Evolutionary conservation across 2,888 invertebrate species (phyloP), one percentile per base, ranked within the genome.

Genomic region (Charanyca ferruginea): DNA sequence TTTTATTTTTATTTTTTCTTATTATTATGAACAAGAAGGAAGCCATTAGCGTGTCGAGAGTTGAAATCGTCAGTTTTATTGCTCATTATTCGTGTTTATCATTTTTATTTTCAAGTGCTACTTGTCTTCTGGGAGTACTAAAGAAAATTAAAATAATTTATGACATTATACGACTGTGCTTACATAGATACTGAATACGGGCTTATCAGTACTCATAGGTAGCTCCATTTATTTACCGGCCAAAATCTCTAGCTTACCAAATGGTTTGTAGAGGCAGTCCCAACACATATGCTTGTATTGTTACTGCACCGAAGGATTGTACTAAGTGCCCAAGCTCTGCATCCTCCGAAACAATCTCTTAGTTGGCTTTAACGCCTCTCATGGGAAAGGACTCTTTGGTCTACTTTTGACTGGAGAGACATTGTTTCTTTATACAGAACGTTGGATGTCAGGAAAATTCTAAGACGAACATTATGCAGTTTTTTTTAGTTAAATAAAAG

Each of bases 71-170:
- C 80, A 79, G 76, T 76, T 77, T 80, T 80, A 84, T 83, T 81
- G 73, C 80, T 85, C 81, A 83, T 85, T 84, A 83, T 84, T 79
- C 75, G 62, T 81, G 72, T 81, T 73, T 78, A 77, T 81, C 76
- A 72, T 76, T 72, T 73, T 61, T 71, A 74, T 73, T 72, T 66
- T 60, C 58, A 74, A 73, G 70, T 65, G 72, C 54, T 59, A 32
- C 71, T 72, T 73, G 45, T 58, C 62, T 69, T 62, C 59, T 62
- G 51, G 22, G 48, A 69, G 65, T 59, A 64, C 51, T 66, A 71
- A 54, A 25, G 54, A 16, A 62, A 51, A 57, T 62, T 55, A 4
- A 28, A 48, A 45, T 60, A 35, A 70, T 65, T 65, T 59, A 61
- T 68, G 51, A 55, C 25, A 66, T 73, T 58, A 58, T 57, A 48